Evolutionary conservation across 2,797 vertebrate species (phyloP), one percentile per base, ranked within the genome.

Genomic region (Etheostoma perlongum): DNA sequence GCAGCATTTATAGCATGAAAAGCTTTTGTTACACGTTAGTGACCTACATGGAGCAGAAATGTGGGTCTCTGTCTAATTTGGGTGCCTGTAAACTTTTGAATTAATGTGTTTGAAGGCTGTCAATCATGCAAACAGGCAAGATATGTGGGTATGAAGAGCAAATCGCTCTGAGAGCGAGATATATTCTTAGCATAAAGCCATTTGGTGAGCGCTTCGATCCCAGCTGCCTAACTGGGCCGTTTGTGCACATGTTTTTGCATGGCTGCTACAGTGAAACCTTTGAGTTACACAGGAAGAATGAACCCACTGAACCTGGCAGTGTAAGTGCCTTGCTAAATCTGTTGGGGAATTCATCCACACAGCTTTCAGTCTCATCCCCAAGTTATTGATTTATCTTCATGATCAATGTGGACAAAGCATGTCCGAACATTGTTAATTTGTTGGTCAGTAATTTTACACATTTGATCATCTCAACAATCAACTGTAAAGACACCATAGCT

Each of bases 161-260:
- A 78, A 52, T 67, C 60, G 13, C 59, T 59, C 67, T 23, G 36
- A 73, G 59, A 74, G 55, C 54, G 25, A 76, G 73, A 71, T 66
- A 30, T 76, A 63, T 76, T 84, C 78, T 48, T 44, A 65, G 69
- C 69, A 72, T 83, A 64, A 83, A 83, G 59, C 78, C 81, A 77
- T 88, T 90, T 80, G 61, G 62, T 58, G 63, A 21, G 53, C 3
- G 52, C 83, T 91, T 83, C 84, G 69, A 90, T 86, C 76, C 68
- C 13, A n/a, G 82, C 80, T 59, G 70, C 76, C 58, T 78, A 47
- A 71, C 67, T 72, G 33, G 75, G 65, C 53, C 79, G 14, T 5
- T 42, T 54, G 53, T 42, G 58, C 62, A 49, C 59, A 49, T 67
- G 47, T 53, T 59, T 70, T n/a, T 53, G 47, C 57, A 51, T 12